Conservation (phyloP, 37 sponge, comb jelly and placozoan genomes). For the Ianthella basta region DNA sequence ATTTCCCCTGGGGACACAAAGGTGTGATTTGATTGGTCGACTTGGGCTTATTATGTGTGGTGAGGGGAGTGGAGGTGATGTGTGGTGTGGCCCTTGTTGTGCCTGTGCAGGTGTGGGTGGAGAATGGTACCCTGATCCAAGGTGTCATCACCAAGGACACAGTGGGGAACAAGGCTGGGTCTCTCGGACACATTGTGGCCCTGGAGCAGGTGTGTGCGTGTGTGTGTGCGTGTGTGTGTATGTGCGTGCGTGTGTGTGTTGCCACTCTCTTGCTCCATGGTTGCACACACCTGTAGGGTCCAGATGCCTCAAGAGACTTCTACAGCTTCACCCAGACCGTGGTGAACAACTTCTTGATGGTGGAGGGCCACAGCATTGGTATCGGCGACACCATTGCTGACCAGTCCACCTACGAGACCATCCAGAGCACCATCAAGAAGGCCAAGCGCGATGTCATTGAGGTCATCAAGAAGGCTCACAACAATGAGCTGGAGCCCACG, state of each 20-base stretch:
- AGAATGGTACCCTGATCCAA: slow-evolving; percentile 87
- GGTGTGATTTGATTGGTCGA: slow-evolving; percentile 46
- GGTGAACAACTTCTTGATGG: slow-evolving; percentile 94
- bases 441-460: slow-evolving; percentile 98
- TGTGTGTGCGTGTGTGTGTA: not conserved
- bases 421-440: slow-evolving; percentile 91
- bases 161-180: slow-evolving; percentile 91
- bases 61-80: not conserved
- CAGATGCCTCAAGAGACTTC: slow-evolving; percentile 88
- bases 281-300: slow-evolving; percentile 40
- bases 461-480: slow-evolving; percentile 99
- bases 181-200: slow-evolving; percentile 93
- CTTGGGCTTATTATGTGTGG: too few species aligned
- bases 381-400: slow-evolving; percentile 99
- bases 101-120: slow-evolving; percentile 85
- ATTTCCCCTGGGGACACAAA: slow-evolving; percentile 98
- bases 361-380: slow-evolving; percentile 98
- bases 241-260: not conserved
- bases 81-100: not conserved
- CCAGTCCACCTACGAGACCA: slow-evolving; percentile 87
- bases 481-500: slow-evolving; percentile 96
- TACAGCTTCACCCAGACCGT: slow-evolving; percentile 96
- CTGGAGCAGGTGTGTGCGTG: slow-evolving; percentile 59
- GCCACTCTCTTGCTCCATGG: too few species aligned
- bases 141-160: slow-evolving; percentile 98